Base-by-base conservation (phyloP, 2,113 vertebrate species). In the Athene noctua region DNA sequence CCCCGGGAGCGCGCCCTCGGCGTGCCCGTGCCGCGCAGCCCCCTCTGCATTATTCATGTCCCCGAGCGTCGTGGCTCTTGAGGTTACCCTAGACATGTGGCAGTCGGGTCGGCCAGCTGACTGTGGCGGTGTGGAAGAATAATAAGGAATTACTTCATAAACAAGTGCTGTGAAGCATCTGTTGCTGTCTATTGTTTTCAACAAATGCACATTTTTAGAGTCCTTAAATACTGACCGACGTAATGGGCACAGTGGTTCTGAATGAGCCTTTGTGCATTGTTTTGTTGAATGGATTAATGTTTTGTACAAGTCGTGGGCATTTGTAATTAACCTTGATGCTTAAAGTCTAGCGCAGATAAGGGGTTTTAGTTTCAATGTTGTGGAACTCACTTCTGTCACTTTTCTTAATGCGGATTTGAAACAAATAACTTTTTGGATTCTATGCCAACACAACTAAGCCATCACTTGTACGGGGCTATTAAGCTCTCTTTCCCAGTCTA, bases 141-240 rank as follows among this genome's bases (percentile, higher is more conserved):
- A 96, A 89, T 92, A 65, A 96, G 83, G 93, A 87, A 91, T 97
- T 93, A 73, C 96, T 96, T 91, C 96, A 96, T 95, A 85, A 96
- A 94, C 81, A 93, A 94, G 75, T 78, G n/a, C 95, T 88, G 83
- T 63, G 95, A 36, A 95, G 19, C 82, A 92, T 97, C 94, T 97
- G 93, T 96, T 96, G 89, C 96, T 88, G 75, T 95, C 96, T 96
- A 57, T 97, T 98, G 97, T 97, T 97, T 96, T 94, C 40, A 55
- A 96, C 94, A 75, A 95, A 95, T 67, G 88, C 78, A 67, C 92
- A 7, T 90, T 96, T 96, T 97, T 68, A 65, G 72, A 95, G 93
- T 92, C 91, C 95, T 96, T 61, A 88, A 96, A 77, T 80, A 73
- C 88, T 92, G 83, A 67, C 81, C 97, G 96, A 83, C 92, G 68